Evolutionary conservation across 2,797 vertebrate species (phyloP), one percentile per base, ranked within the genome.

Genomic region (Helostoma temminkii): DNA sequence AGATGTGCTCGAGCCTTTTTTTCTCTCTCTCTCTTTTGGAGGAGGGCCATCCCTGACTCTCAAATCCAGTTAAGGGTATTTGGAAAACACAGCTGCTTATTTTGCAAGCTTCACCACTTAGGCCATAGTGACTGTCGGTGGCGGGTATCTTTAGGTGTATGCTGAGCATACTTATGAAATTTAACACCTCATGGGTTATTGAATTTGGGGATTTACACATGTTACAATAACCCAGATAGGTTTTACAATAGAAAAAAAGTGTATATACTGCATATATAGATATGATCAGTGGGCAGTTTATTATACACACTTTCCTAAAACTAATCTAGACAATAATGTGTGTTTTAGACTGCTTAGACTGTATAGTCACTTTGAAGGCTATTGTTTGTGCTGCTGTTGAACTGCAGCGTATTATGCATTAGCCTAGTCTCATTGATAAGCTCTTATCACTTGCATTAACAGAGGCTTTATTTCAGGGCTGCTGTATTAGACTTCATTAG

Each of bases 41-140:
- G 64, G 77, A 76, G 85, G 75, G 80, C 83, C 84, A 81, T 81
- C 74, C 80, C 74, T 74, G 87, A 90, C 85, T 85, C 71, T 83
- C 75, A 93, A 94, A 94, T 94, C 93, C 91, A 90, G 91, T 93
- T 90, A 93, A 83, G 81, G 88, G 78, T 84, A 90, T 92, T 93
- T 89, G 74, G 81, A 71, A 85, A 91, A 90, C 86, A 90, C 79
- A 76, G 74, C 74, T 86, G 82, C 84, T 90, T 90, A 88, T 86
- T 89, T 85, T 88, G 73, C 85, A 89, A 81, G 88, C 83, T 77
- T 80, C 39, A 63, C 37, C 41, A 65, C 78, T 85, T 69, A 69
- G 50, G 66, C 61, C 61, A 79, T 43, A 26, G 60, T 68, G 54
- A 50, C 73, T 74, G 53, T 58, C 68, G 59, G 75, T 76, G 68